phyloP scores from a whole-genome alignment of 1,140 invertebrate species.

The Drosophila neocordata region DNA sequence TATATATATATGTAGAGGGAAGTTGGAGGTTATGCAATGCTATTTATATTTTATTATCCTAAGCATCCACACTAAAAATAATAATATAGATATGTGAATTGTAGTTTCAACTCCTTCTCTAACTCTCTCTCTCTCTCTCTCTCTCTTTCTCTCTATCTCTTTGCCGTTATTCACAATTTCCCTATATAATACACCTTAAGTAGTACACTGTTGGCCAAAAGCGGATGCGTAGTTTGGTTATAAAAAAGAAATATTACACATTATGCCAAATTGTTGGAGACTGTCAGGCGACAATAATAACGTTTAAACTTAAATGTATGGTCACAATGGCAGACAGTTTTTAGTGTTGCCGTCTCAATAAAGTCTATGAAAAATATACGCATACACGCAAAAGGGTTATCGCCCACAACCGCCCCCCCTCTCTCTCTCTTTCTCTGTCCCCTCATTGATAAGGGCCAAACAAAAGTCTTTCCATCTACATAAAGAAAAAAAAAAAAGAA shows the following conservation, averaged over 20 bases:
- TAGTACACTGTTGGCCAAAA: slow-evolving; percentile 25
- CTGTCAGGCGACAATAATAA: slow-evolving; percentile 79
- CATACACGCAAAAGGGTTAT: slow-evolving; percentile 27
- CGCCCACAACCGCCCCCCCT: neutral
- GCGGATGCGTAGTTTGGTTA: slow-evolving; percentile 70
- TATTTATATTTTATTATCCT: slow-evolving; percentile 75
- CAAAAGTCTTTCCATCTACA: neutral
- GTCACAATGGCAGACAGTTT: slow-evolving; percentile 69
- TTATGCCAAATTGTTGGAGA: slow-evolving; percentile 80
- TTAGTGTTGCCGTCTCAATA: slow-evolving; percentile 63
- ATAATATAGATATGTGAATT: slow-evolving; percentile 35
- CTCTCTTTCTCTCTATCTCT: neutral
- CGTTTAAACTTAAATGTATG: slow-evolving; percentile 75
- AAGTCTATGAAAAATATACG: slow-evolving; percentile 51
- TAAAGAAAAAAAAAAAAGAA: slow-evolving; percentile 8
- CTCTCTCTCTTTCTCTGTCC: neutral
- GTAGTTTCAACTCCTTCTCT: too few relatives aligned
- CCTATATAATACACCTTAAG: slow-evolving; percentile 54
- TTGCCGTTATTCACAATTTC: slow-evolving; percentile 15
- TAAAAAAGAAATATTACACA: slow-evolving; percentile 81
- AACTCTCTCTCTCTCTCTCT: neutral
- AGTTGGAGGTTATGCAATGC: slow-evolving; percentile 54
- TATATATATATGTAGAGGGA: neutral
- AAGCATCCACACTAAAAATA: slow-evolving; percentile 28
- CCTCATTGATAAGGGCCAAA: slow-evolving; percentile 28